Evolutionary conservation across 2,797 vertebrate species (phyloP).

Genomic region (Chloroceryle inda): DNA sequence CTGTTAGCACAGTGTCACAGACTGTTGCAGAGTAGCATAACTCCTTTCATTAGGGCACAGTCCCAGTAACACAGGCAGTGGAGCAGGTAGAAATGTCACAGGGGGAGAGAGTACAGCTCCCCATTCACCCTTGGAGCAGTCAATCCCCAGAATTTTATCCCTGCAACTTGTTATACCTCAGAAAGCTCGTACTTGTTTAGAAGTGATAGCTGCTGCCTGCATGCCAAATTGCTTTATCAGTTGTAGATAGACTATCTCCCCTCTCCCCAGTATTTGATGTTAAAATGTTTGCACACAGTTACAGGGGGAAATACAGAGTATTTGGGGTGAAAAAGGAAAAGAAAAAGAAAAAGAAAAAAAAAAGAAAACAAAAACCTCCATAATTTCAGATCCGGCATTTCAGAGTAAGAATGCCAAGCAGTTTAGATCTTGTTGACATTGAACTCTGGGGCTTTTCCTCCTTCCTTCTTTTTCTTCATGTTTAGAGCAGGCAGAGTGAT

Average conservation of each 20-base stretch:
- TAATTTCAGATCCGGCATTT: slow-evolving; percentile 79
- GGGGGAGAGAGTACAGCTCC: background rate
- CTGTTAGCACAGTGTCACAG: slow-evolving; percentile 4
- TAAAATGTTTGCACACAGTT: slow-evolving; percentile 73
- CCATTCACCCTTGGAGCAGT: background rate
- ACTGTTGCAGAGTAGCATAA: background rate
- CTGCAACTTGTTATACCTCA: background rate
- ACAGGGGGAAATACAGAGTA: slow-evolving; percentile 30
- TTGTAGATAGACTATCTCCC: background rate
- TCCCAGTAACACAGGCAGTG: background rate
- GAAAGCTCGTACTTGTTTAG: background rate
- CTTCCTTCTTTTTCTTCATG: background rate
- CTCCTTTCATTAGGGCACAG: background rate
- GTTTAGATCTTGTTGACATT: slow-evolving; percentile 57
- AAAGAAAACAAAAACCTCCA: background rate
- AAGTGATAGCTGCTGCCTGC: background rate
- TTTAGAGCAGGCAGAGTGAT: slow-evolving; percentile 36
- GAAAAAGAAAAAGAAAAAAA: background rate
- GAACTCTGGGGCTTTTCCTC: slow-evolving; percentile 37
- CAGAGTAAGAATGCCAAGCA: slow-evolving; percentile 75
- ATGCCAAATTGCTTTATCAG: slow-evolving; percentile 51
- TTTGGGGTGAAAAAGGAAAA: background rate
- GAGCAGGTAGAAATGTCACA: background rate
- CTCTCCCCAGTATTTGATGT: slow-evolving; percentile 2
- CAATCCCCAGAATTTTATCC: background rate